phyloP scores from a whole-genome alignment of 1,140 invertebrate genomes.

The Musca vetustissima region DNA sequence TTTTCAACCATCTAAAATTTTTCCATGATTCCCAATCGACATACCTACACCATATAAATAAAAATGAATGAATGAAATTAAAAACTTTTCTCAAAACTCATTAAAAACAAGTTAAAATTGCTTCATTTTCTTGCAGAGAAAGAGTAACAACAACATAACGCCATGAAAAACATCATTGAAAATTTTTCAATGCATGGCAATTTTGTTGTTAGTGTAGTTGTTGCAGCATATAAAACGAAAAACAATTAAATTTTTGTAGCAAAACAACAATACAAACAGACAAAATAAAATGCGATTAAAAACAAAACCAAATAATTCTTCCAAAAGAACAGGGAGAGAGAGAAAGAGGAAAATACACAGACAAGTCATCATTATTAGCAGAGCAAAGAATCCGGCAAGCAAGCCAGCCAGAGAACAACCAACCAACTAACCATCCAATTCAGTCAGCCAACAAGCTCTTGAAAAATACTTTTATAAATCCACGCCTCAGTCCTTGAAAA shows the following conservation, averaged over 20 bases:
- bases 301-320: background rate
- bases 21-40: too few species aligned
- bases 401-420: background rate
- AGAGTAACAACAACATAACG: too few species aligned
- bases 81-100: slow-evolving; percentile 12
- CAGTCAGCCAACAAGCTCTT: too few species aligned
- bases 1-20: too few species aligned
- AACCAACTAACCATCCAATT: too few species aligned
- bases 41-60: too few species aligned
- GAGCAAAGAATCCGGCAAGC: background rate
- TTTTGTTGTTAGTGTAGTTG: slow-evolving; percentile 1
- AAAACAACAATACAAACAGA: too few species aligned
- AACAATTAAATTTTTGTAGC: too few species aligned
- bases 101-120: slow-evolving; percentile 20
- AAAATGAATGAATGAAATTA: background rate
- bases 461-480: too few species aligned
- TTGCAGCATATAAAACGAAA: too few species aligned
- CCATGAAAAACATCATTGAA: too few species aligned
- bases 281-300: slow-evolving; percentile 6
- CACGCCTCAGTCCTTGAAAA: too few species aligned
- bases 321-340: background rate
- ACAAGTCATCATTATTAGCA: slow-evolving; percentile 13
- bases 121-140: background rate
- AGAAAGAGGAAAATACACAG: background rate
- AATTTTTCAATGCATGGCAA: background rate